Evolutionary conservation across 2,797 vertebrate genomes (phyloP), one percentile per base, ranked within the genome.

Genomic region (Tragelaphus eurycerus): DNA sequence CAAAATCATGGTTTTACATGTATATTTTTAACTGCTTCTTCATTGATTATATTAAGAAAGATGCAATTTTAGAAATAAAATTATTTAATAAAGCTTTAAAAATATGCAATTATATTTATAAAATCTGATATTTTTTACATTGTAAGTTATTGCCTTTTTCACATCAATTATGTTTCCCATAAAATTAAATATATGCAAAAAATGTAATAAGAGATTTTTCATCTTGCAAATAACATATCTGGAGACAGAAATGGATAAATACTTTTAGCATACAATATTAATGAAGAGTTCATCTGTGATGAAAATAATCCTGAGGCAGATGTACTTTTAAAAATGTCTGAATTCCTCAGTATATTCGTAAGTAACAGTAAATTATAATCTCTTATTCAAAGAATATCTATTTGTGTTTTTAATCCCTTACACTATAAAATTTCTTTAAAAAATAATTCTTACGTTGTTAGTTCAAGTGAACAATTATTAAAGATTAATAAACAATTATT

Each of bases 281-380:
- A 96, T 95, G 84, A 86, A 90, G 81, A 92, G 76, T 50, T 59
- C 17, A 94, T 90, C 62, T 31, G 74, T 92, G 60, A 95, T 27
- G 67, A 95, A 94, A 64, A 97, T 93, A 97, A 96, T 27, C 11
- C 21, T 55, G 8, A 98, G 74, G 14, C n/a, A 89, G 21, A 27
- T 67, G 60, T 43, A 43, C 7, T 74, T 98, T 97, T 93, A 54
- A 0, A 97, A 88, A 98, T 71, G 27, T 88, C 91, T 93, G 13
- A 19, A 27, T 0, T 95, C 29, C 97, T 97, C 96, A 97, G 97
- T 97, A 97, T 74, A 64, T 27, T 97, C 93, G 11, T 88, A 95
- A 97, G 52, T 59, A 96, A 46, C 6, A 95, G 84, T 93, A 97
- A 97, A 93, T 29, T 6, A 92, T 31, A 76, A 83, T 64, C 46